These are phyloP conservation scores for Prietella phreatophila DNA, from an alignment of 2,113 vertebrate species.

Conservation along the genomic window DNA sequence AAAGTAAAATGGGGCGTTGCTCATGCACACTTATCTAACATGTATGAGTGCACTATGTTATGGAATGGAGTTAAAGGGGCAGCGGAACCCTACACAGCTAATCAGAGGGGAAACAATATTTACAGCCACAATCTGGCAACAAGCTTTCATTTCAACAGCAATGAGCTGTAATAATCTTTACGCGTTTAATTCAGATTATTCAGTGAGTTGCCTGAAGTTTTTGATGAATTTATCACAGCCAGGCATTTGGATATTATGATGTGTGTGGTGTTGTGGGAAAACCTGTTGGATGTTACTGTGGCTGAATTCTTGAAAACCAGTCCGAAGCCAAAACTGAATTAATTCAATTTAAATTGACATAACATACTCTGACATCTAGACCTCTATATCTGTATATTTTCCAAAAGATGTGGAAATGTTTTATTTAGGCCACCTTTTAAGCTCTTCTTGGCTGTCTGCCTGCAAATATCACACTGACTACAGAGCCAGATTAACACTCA, in stretches of 20 bases:
- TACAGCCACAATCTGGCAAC: not conserved
- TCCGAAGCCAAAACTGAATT: not conserved
- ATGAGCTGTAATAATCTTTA: not conserved
- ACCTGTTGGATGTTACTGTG: not conserved
- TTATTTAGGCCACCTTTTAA: not conserved
- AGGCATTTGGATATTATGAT: not conserved
- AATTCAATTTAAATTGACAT: no score
- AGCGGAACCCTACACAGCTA: not conserved
- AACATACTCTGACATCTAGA: not conserved
- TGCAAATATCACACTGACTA: not conserved
- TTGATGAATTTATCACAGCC: not conserved
- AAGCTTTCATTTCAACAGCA: not conserved
- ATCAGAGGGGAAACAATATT: not conserved
- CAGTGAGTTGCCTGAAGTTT: not conserved
- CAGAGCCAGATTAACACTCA: not conserved
- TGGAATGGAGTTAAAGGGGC: constrained; percentile 21
- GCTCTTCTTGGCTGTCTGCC: not conserved
- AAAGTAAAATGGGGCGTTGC: constrained; percentile 27
- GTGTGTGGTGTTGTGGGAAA: not conserved
- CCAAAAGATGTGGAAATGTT: not conserved
- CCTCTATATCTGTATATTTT: not conserved
- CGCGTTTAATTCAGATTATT: not conserved
- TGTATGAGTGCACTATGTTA: not conserved
- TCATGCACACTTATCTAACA: not conserved
- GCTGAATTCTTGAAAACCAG: not conserved